Base-by-base conservation (phyloP, 2,113 vertebrate species). In the Podarcis cretensis region DNA sequence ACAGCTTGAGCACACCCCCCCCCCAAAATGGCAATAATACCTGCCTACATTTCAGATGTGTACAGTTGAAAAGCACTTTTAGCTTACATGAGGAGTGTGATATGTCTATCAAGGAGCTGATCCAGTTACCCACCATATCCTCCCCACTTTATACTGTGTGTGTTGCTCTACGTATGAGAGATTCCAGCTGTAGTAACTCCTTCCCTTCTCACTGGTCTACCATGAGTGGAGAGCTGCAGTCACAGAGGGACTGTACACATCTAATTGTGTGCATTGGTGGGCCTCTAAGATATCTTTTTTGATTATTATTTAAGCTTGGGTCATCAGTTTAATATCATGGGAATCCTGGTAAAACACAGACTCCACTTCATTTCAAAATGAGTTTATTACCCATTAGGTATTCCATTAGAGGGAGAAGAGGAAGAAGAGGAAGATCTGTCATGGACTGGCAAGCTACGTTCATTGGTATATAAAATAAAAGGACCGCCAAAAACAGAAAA, bases 391-490 rank as follows among this genome's bases (percentile, higher is more conserved):
- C 77, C 91, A 9, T 37, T 94, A 99, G 99, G 99, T 89, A 98
- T 99, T 96, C 99, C 99, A 27, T 95, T 98, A 93, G 98, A 99
- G 93, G 98, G 98, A 86, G 98, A 98, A 4, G 96, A 97, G 7
- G 98, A 98, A 21, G 98, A 98, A 57, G 97, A 98, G 14, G 97
- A 98, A 75, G 97, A 98, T 84, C 96, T 96, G 1, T 98, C 98
- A 32, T 98, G 99, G 95, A 97, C 97, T 94, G 98, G 98, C 40
- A 98, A 98, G 78, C 97, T 99, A 35, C 91, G 98, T 83, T 96
- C 97, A 71, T 94, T 99, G 91, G 94, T 99, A 87, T 97, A 98
- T 92, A 99, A 98, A 96, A 98, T 99, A 95, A 99, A 98, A 97
- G 98, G 98, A 68, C 97, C 97, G 73, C 94, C 97, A 75, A 98